Conservation (phyloP, 2,113 vertebrate genomes). For the Pedetes capensis region DNA sequence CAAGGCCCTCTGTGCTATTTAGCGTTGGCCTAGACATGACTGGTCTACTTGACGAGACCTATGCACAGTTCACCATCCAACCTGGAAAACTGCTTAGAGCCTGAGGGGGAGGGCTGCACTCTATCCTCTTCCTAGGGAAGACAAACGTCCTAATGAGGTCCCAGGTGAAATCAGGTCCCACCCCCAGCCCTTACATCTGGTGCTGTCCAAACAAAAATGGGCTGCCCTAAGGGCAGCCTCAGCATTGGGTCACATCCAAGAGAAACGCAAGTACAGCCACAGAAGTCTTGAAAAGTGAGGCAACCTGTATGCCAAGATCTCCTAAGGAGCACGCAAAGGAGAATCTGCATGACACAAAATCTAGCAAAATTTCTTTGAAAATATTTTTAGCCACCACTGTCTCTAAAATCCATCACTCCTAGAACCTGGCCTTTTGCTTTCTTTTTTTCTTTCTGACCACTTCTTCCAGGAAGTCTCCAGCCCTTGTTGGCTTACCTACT, state of each 20-base stretch:
- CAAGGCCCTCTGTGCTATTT: background rate
- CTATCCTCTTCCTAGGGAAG: background rate
- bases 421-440: background rate
- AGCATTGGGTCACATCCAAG: background rate
- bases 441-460: fast-evolving
- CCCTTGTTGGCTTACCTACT: fast-evolving
- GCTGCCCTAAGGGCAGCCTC: background rate
- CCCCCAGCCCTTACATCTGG: background rate
- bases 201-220: background rate
- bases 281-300: background rate
- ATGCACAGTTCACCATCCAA: background rate
- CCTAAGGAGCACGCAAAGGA: fast-evolving
- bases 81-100: background rate
- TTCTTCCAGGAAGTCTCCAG: background rate
- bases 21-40: background rate
- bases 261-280: background rate
- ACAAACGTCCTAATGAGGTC: background rate
- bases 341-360: background rate
- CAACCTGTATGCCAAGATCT: background rate
- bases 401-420: background rate
- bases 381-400: background rate
- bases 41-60: background rate
- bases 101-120: background rate
- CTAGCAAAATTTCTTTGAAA: background rate
- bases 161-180: background rate